Base-by-base conservation (phyloP, 2,797 vertebrate species). In the Eurystomus glaucurus region DNA sequence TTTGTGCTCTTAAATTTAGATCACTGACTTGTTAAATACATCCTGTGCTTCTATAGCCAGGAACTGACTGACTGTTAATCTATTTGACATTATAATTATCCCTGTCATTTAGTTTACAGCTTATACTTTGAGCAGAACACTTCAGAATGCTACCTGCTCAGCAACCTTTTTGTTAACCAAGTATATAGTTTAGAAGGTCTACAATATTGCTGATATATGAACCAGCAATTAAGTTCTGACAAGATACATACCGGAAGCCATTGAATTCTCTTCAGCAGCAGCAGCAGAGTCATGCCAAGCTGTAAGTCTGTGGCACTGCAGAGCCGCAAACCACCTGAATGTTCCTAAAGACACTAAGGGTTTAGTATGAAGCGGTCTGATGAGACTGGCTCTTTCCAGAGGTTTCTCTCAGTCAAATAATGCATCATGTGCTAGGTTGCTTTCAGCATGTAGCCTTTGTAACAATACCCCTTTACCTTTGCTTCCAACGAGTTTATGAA, bases 1-100 rank as follows among this genome's bases (percentile, higher is more conserved):
- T 66, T 71, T 35, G 19, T 17, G 31, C 87, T 75, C 41, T 88
- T 83, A 77, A 92, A 83, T 92, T 91, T 83, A 68, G 33, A 77
- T 41, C 15, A 14, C 39, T 41, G 66, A n/a, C 55, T 79, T 2
- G 0, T 91, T 85, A 90, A 93, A 71, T 39, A 54, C 0, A 0
- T 75, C 57, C 48, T 57, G 52, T 33, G 55, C 13, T 85, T 71
- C 85, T 46, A 6, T 23, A 57, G 65, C 26, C 68, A 75, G 68
- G 65, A 80, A 83, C 45, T 25, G 45, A 65, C 37, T 52, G 55
- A 37, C 23, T 90, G 28, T 80, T 85, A 33, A 69, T 95, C 64
- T 88, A n/a, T 71, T 64, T 75, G 81, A 54, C 45, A 15, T 37
- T 35, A 18, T 46, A 71, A 81, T 93, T 91, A 90, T 55, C 85